Evolutionary conservation across 1,140 invertebrate genomes (phyloP).

Genomic region (Rhagoletis pomonella): DNA sequence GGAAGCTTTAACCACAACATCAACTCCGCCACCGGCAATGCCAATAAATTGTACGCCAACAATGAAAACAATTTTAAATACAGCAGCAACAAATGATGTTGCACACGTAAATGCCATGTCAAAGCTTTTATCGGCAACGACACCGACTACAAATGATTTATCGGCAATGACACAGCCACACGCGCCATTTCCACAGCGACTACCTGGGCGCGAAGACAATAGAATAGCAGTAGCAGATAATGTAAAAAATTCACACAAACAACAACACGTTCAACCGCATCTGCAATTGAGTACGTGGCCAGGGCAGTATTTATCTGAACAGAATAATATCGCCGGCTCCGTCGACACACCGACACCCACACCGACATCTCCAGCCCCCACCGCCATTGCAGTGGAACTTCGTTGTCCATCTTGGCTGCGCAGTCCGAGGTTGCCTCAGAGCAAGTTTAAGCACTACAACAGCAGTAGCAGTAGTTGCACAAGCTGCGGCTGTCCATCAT

Average conservation of each 20-base stretch:
- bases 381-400: background rate
- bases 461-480: background rate
- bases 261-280: slow-evolving; percentile 34
- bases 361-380: background rate
- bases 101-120: slow-evolving; percentile 53
- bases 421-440: background rate
- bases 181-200: background rate
- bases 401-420: slow-evolving; percentile 4
- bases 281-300: slow-evolving; percentile 1
- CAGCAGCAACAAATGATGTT: slow-evolving; percentile 6
- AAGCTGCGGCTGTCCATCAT: slow-evolving; percentile 27
- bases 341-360: background rate
- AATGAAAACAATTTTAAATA: slow-evolving; percentile 52
- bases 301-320: too few relatives aligned
- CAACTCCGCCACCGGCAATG: background rate
- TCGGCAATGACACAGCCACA: slow-evolving; percentile 1
- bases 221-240: slow-evolving; percentile 31
- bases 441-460: background rate
- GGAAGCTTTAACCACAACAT: too few relatives aligned
- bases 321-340: background rate
- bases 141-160: slow-evolving; percentile 62
- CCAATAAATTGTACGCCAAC: slow-evolving; percentile 23
- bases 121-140: slow-evolving; percentile 58
- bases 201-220: background rate
- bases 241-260: background rate